phyloP scores from a whole-genome alignment of 1,140 invertebrate genomes.

The Lepidotrigona ventralis region DNA sequence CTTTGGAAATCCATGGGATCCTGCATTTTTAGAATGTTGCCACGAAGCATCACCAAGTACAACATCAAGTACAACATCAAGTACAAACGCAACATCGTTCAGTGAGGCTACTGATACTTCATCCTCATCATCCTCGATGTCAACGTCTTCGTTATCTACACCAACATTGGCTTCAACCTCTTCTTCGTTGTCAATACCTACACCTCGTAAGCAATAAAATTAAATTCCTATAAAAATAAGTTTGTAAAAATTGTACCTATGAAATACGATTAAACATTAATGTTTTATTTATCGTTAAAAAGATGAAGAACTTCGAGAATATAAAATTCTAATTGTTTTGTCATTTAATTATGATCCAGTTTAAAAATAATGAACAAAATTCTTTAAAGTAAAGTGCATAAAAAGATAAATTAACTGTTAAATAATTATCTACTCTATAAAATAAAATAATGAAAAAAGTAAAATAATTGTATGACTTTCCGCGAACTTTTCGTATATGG shows the following conservation, averaged over 20 bases:
- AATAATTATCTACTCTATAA: too few relatives aligned
- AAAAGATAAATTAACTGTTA: too few relatives aligned
- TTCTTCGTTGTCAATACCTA: conserved; percentile 41
- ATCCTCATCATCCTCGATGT: conserved; percentile 15
- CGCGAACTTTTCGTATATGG: not conserved
- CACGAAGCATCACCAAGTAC: conserved; percentile 70
- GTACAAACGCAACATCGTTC: conserved; percentile 17
- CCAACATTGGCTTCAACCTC: conserved; percentile 8
- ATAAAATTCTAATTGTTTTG: not conserved
- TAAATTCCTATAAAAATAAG: not conserved
- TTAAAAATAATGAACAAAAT: not conserved
- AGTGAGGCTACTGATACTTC: conserved; percentile 45
- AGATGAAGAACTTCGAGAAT: not conserved
- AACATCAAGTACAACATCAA: conserved; percentile 46
- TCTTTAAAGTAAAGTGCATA: too few relatives aligned
- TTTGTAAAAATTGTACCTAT: not conserved
- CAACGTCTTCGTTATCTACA: not conserved
- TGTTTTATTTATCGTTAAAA: too few relatives aligned
- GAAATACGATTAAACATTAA: not conserved
- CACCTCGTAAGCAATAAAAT: conserved; percentile 41
- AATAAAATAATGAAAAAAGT: too few relatives aligned
- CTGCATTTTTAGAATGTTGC: conserved; percentile 81
- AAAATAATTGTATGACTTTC: not conserved
- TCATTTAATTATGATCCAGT: not conserved
- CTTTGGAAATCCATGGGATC: conserved; percentile 81